A percentile compares a stretch with the other conserved stretches of the same genome.
phyloP scores from a whole-genome alignment of 2,113 vertebrate genomes.

The Nibea coibor region DNA sequence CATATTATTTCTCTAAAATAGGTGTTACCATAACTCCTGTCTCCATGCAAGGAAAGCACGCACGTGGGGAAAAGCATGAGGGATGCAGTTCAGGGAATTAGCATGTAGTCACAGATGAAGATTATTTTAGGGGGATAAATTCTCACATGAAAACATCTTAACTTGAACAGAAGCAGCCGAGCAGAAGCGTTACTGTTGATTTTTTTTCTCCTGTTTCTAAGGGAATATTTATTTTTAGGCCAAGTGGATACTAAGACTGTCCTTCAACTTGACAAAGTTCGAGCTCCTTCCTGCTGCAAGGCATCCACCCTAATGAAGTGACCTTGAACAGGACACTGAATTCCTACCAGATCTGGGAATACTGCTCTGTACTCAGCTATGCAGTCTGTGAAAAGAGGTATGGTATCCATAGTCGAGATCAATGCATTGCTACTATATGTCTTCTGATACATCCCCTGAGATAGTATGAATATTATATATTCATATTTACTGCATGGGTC shows the following conservation, averaged over 20 bases:
- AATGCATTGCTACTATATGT: background rate
- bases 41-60: no score
- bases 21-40: background rate
- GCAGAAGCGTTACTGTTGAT: background rate
- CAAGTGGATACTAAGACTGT: slow-evolving; percentile 12
- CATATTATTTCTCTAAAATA: background rate
- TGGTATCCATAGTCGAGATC: background rate
- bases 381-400: slow-evolving; percentile 16
- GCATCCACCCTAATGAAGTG: background rate
- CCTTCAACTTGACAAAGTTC: slow-evolving; percentile 40
- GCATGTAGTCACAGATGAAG: background rate
- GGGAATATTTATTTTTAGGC: slow-evolving; percentile 15
- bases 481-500: background rate
- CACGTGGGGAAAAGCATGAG: background rate
- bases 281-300: slow-evolving; percentile 19
- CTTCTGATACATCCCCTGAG: background rate
- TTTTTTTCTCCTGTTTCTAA: slow-evolving; percentile 15
- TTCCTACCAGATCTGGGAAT: slow-evolving; percentile 15
- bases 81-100: background rate
- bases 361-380: background rate
- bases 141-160: slow-evolving; percentile 17
- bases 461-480: background rate
- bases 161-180: slow-evolving; percentile 42
- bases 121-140: slow-evolving; percentile 30
- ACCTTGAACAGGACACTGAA: slow-evolving; percentile 51